Conservation (phyloP, 2,888 invertebrate genomes). For the Hypomecis punctinalis region DNA sequence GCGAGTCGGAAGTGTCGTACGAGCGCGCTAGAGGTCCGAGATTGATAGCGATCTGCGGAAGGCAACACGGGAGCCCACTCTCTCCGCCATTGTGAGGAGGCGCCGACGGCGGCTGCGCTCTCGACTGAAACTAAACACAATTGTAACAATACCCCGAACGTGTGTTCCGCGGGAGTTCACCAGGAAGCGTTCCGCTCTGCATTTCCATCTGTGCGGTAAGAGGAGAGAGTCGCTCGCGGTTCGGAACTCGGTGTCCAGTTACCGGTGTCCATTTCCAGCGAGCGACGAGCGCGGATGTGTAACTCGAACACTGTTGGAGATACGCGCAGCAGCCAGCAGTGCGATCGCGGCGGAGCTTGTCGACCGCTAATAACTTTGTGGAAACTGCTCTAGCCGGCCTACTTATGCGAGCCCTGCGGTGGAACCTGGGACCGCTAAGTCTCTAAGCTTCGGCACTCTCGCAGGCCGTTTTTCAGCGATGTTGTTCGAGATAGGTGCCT, state of each 20-base stretch:
- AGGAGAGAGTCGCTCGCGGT: conserved; percentile 75
- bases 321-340: conserved; percentile 51
- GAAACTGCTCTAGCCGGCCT: conserved; percentile 67
- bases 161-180: conserved; percentile 58
- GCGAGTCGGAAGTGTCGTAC: conserved; percentile 64
- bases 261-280: conserved; percentile 72
- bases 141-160: conserved; percentile 62
- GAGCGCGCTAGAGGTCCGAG: conserved; percentile 60
- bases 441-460: conserved; percentile 54
- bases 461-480: conserved; percentile 63
- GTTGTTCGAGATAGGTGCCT: conserved; percentile 53
- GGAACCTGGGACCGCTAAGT: conserved; percentile 59
- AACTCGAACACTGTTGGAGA: conserved; percentile 64
- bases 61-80: conserved; percentile 67
- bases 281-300: conserved; percentile 76
- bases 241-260: conserved; percentile 69
- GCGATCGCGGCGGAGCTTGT: conserved; percentile 48
- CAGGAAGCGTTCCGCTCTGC: conserved; percentile 82
- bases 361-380: conserved; percentile 66
- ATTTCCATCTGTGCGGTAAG: conserved; percentile 71
- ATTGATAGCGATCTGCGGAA: conserved; percentile 74
- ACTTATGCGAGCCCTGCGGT: conserved; percentile 66
- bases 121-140: conserved; percentile 69
- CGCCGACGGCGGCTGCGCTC: conserved; percentile 68
- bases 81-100: conserved; percentile 75